Percentiles rank a stretch among this genome's conserved stretches.
These are phyloP conservation scores for Dolichoris vasculosae DNA, from an alignment of 1,140 invertebrate genomes.

Conservation along the genomic window DNA sequence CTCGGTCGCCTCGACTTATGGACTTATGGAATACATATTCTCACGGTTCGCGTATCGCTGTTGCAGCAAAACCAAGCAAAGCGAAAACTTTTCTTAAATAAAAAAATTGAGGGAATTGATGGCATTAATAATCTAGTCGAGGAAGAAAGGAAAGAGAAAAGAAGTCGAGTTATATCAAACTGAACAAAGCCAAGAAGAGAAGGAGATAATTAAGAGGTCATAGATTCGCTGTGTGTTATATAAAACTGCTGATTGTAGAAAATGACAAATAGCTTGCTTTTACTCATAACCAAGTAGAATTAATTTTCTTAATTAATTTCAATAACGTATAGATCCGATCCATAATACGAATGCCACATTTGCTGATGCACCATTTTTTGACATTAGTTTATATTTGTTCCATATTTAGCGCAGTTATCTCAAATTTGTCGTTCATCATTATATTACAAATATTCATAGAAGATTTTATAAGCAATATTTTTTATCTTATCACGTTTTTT, in stretches of 20 bases:
- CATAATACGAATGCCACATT: not conserved
- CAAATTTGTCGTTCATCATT: not conserved
- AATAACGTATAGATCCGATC: not conserved
- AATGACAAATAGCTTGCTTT: constrained; percentile 5
- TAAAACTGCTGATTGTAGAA: not conserved
- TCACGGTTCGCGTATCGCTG: not conserved
- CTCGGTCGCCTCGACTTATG: constrained; percentile 29
- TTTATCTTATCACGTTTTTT: too few relatives aligned
- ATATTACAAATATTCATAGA: not conserved
- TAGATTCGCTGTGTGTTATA: not conserved
- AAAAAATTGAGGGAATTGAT: constrained; percentile 19
- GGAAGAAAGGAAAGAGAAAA: not conserved
- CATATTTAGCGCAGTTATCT: not conserved
- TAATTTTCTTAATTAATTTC: constrained; percentile 28
- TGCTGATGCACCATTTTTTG: too few relatives aligned
- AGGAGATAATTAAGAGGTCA: not conserved
- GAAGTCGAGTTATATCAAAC: not conserved
- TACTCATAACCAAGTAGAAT: not conserved
- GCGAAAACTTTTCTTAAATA: not conserved
- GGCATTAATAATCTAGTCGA: constrained; percentile 28
- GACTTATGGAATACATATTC: constrained; percentile 3
- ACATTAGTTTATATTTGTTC: not conserved
- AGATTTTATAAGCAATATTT: too few relatives aligned
- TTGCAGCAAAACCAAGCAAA: not conserved
- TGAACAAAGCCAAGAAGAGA: not conserved